Conservation (phyloP, 2,797 vertebrate genomes). For the Gallinago nigripennis region DNA sequence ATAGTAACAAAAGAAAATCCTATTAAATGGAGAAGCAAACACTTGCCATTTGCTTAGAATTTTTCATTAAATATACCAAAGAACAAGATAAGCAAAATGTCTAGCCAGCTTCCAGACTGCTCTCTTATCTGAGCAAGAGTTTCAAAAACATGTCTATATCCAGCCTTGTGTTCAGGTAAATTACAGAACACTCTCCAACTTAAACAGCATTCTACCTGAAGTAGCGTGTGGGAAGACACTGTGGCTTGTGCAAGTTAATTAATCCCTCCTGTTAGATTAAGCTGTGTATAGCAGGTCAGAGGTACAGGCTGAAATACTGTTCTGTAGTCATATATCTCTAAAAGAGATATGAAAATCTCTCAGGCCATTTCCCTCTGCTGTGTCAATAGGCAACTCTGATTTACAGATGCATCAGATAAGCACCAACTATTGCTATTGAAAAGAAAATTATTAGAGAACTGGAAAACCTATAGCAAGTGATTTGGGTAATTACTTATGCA, state of each 20-base stretch:
- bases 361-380: background rate
- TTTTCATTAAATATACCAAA: background rate
- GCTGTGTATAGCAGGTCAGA: background rate
- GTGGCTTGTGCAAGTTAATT: background rate
- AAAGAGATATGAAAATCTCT: background rate
- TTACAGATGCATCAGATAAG: background rate
- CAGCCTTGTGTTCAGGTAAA: background rate
- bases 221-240: background rate
- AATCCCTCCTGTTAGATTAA: background rate
- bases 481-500: background rate
- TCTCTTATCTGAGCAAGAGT: background rate
- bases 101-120: background rate
- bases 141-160: background rate
- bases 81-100: background rate
- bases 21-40: background rate
- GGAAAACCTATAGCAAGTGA: background rate
- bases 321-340: background rate
- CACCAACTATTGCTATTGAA: background rate
- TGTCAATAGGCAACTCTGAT: background rate
- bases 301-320: background rate
- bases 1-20: background rate
- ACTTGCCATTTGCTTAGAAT: background rate
- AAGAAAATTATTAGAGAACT: background rate
- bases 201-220: background rate
- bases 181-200: background rate